phyloP scores from a whole-genome alignment of 2,888 invertebrate species.

The Hyalella azteca region DNA sequence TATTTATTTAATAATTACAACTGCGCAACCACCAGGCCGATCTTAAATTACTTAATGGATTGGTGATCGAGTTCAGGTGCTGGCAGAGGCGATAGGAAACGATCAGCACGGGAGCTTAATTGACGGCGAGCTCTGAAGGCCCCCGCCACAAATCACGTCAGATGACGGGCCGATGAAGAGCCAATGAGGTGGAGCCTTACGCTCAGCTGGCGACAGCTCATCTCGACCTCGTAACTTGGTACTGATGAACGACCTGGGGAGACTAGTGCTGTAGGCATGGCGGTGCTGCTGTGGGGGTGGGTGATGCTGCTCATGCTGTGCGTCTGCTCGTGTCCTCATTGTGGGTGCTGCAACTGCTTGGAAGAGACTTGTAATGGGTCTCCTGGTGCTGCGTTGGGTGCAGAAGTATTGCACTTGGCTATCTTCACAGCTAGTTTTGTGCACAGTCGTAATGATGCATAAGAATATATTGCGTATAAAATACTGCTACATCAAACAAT shows the following conservation, averaged over 20 bases:
- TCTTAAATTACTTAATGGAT: too few relatives aligned
- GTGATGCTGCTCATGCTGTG: constrained; percentile 68
- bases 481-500: too few relatives aligned
- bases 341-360: background rate
- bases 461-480: too few relatives aligned
- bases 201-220: background rate
- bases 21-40: too few relatives aligned
- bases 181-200: too few relatives aligned
- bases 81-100: background rate
- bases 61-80: background rate
- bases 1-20: too few relatives aligned
- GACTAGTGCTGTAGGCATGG: background rate
- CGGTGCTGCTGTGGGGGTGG: background rate
- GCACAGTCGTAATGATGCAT: too few relatives aligned
- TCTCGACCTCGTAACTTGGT: background rate
- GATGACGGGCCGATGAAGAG: background rate
- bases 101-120: background rate
- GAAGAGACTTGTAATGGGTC: too few relatives aligned
- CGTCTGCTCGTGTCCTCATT: background rate
- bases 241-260: background rate
- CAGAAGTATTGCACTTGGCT: too few relatives aligned
- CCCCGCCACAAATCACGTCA: background rate
- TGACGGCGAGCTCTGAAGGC: background rate
- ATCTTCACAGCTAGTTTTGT: too few relatives aligned
- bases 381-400: too few relatives aligned